phyloP scores from a whole-genome alignment of 2,888 invertebrate species.

The Dicyrtomina minuta region DNA sequence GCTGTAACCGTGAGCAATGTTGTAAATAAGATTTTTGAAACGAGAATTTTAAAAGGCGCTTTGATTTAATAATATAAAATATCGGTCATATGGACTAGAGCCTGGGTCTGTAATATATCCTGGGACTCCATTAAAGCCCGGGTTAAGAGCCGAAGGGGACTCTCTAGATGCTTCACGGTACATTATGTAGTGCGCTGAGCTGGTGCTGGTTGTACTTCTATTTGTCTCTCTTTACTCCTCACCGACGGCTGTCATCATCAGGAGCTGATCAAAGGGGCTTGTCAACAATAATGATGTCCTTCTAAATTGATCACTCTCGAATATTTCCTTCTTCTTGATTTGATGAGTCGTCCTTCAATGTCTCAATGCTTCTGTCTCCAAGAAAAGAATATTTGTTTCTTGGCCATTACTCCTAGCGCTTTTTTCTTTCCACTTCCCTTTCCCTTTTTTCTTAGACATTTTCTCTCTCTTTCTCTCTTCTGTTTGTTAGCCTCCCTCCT shows the following conservation, averaged over 20 bases:
- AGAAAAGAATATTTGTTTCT: conserved; percentile 5
- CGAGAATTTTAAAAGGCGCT: no score
- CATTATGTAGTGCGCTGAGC: no score
- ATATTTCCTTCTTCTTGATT: conserved; percentile 19
- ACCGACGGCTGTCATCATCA: conserved; percentile 31
- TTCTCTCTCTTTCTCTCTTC: neutral
- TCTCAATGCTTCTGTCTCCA: neutral
- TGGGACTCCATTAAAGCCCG: no score
- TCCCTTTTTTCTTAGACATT: no score
- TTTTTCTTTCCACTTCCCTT: neutral
- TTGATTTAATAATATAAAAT: no score
- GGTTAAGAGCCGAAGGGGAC: no score
- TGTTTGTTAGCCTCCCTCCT: neutral
- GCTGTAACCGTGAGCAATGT: no score
- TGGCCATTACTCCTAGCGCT: conserved; percentile 6
- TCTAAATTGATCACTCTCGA: conserved; percentile 28
- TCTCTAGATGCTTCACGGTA: no score
- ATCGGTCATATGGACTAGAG: no score
- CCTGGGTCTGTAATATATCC: no score
- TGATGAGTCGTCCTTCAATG: conserved; percentile 14
- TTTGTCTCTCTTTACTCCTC: no score
- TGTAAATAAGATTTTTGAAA: no score
- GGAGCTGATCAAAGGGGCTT: conserved; percentile 35
- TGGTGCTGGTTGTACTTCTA: neutral
- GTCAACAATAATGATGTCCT: conserved; percentile 25